Percentiles rank a stretch among this genome's conserved stretches.
Conservation (phyloP, 2,888 invertebrate genomes). For the Dusona sp. region DNA sequence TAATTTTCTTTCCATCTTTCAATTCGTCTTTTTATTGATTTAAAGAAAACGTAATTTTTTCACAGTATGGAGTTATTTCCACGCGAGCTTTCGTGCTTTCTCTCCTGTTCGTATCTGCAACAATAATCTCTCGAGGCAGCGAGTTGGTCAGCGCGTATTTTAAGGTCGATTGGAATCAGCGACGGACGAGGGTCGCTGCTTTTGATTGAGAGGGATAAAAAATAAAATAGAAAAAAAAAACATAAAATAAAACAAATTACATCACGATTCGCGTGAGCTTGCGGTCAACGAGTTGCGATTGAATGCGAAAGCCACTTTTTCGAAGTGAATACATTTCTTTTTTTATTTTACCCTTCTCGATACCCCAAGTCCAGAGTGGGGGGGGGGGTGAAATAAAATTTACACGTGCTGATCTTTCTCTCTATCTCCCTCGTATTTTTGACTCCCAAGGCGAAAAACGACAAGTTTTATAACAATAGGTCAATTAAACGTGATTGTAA, state of each 20-base stretch:
- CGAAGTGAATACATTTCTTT: conserved; percentile 8
- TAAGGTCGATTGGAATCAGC: conserved; percentile 58
- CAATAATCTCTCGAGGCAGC: conserved; percentile 32
- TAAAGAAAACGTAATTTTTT: neutral
- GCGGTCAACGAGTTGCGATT: conserved; percentile 54
- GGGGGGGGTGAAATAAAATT: neutral
- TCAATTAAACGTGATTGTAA: conserved; percentile 3
- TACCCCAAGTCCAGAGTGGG: neutral
- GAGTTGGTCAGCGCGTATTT: conserved; percentile 27
- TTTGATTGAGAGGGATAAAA: conserved; percentile 13
- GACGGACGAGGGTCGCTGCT: conserved; percentile 20
- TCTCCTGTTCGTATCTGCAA: conserved; percentile 21
- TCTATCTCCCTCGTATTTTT: neutral
- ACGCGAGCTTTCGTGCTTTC: conserved; percentile 24
- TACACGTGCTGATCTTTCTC: neutral
- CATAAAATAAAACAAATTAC: conserved; percentile 23
- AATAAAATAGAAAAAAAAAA: conserved; percentile 9
- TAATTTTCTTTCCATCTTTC: neutral
- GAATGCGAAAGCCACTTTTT: conserved; percentile 33
- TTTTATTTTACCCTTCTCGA: neutral
- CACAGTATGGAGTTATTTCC: neutral
- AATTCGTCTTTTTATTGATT: neutral
- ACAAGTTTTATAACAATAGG: conserved; percentile 2
- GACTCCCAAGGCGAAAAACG: conserved; percentile 4
- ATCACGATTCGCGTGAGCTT: conserved; percentile 53